Base-by-base conservation (phyloP, 1,140 invertebrate genomes). In the Pachypeltis micranthus region DNA sequence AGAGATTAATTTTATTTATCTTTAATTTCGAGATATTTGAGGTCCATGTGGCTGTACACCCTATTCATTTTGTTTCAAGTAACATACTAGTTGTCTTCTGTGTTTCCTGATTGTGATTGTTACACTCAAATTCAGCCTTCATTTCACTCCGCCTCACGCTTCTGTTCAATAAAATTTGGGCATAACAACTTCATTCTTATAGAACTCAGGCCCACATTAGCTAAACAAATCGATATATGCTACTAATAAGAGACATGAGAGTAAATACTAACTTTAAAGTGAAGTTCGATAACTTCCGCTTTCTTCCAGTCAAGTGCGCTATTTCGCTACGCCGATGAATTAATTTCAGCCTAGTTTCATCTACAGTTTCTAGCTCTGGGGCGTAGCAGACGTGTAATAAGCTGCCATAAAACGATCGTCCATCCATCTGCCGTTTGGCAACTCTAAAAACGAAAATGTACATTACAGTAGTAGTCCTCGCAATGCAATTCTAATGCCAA, bases 381-480 rank as follows among this genome's bases (percentile, higher is more conserved):
- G 86, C 88, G 78, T 96, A 96, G 70, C 87, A 93, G 2, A 93
- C 82, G 75, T 95, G 92, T 24, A 96, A 71, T 1, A 83, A 72
- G 0, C 89, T 87, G 0, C 92, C 92, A 76, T 85, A 94, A 72
- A 93, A 96, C 62, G 87, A 88, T 67, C 83, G 85, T 26, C 84
- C 83, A 76, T 96, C 93, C 3, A 93, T 65, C 67, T 84, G 81
- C 62, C 79, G 81, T 73, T 95, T 96, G 0, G 90, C 90, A 71
- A 85, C 77, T 72, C 90, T 85, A n/a, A 44, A 63, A 63, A 66
- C 10, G 67, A 63, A 26, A n/a, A n/a, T n/a, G n/a, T n/a, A n/a
- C n/a, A n/a, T n/a, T n/a, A n/a, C n/a, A n/a, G n/a, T n/a, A n/a
- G n/a, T n/a, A n/a, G n/a, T n/a, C n/a, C n/a, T n/a, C n/a, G n/a